Evolutionary conservation across 2,888 invertebrate species (phyloP), one percentile per base, ranked within the genome.

Genomic region (Ferrisia virgata): DNA sequence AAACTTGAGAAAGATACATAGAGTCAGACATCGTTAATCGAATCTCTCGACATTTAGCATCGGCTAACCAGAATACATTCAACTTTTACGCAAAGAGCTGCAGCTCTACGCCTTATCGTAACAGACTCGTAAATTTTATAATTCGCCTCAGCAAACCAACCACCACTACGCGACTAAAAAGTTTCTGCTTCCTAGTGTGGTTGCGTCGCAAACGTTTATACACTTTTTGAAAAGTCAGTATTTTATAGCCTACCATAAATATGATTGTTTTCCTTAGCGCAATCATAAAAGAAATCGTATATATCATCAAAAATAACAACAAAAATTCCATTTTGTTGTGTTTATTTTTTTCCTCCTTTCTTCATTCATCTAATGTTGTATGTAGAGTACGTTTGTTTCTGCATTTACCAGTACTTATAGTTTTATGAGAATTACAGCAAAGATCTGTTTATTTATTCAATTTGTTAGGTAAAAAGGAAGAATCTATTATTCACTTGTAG

Each of bases 21-120:
- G 47, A 64, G 64, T 64, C 64, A 64, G 64, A 64, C 64, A 64
- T 64, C 64, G 64, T 64, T 64, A 64, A 64, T 64, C 64, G 64
- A 64, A 64, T 64, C 64, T 64, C 64, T 64, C 64, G 64, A 64
- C 64, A 28, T 64, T 64, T 64, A 64, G 64, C 64, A 64, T 64
- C 64, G 64, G 64, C 64, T 64, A 64, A 64, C 64, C 64, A 64
- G 64, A 64, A 64, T 64, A 64, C 64, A 28, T 64, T 64, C 64
- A 64, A 64, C 64, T 64, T 64, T 64, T 28, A 64, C 64, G 64
- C 64, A n/a, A n/a, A n/a, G 28, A 15, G 15, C 64, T 28, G 15
- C 13, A 28, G 28, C 64, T 28, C 13, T 28, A 2, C 25, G 28
- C 64, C 64, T 64, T 64, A 64, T 28, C 64, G 64, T 28, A 28